Base-by-base conservation (phyloP, 2,797 vertebrate genomes). In the Ctenopoma kingsleyae region DNA sequence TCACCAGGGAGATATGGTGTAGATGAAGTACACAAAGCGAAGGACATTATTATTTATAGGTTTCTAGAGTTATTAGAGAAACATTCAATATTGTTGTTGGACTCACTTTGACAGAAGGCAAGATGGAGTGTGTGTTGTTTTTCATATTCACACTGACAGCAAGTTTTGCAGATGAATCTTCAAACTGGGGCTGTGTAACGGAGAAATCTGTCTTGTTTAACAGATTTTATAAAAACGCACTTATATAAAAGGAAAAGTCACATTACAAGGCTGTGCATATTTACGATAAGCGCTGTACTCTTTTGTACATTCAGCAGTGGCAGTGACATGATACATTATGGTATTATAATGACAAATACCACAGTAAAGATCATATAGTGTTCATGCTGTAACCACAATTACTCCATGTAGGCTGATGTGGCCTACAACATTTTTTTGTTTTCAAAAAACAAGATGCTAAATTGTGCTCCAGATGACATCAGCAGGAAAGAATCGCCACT, bases 381-480 rank as follows among this genome's bases (percentile, higher is more conserved):
- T 72, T 58, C 19, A 59, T 62, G 65, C 49, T 32, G 27, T 47
- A 40, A 55, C 77, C 22, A 1, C 40, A 64, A 50, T 32, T 53
- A 66, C 56, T 43, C 16, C 36, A 22, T 30, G 23, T 57, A 32
- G 56, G 36, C 22, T 54, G 38, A 63, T 51, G 67, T 75, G 66
- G 59, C 20, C 46, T 13, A 17, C 71, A 84, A 72, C 64, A 64
- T 76, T 76, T 62, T 36, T 71, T 35, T 75, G 74, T 62, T 13
- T 16, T 61, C 41, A 57, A 65, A 66, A 64, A 80, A 75, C 60
- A 87, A 62, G 30, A 74, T 35, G 60, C 19, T 48, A 48, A 79
- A 83, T 73, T 44, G 48, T 8, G 64, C 57, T 83, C 48, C 67
- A 64, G 76, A 80, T 89, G 83, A 90, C 87, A 87, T 86, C 88